Evolutionary conservation across 2,113 vertebrate genomes (phyloP).

Genomic region (Albula goreensis): DNA sequence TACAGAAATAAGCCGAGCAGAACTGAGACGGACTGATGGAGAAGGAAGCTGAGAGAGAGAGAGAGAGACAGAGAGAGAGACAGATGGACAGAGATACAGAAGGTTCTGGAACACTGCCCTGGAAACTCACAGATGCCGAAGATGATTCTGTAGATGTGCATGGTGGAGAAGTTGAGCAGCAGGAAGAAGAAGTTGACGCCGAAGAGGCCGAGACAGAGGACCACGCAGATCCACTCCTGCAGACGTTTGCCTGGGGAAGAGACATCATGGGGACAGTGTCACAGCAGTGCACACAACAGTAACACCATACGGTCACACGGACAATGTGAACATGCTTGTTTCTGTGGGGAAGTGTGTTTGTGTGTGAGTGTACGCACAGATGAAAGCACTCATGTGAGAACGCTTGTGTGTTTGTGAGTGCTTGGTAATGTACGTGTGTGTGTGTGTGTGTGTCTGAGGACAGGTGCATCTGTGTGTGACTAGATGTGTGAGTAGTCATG

Average conservation of each 20-base stretch:
- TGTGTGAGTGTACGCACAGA: neutral
- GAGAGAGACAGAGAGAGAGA: neutral
- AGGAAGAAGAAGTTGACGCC: constrained; percentile 63
- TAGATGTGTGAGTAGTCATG: neutral
- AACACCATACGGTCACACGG: constrained; percentile 4
- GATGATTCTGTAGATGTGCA: constrained; percentile 66
- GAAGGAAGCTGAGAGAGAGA: neutral
- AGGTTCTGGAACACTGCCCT: too few species aligned
- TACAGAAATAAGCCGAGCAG: neutral
- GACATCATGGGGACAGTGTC: neutral
- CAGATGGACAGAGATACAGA: neutral
- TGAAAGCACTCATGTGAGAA: neutral
- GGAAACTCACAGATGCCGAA: constrained; percentile 51
- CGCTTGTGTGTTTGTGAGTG: constrained; percentile 12
- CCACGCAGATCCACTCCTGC: constrained; percentile 64
- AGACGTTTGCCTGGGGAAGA: constrained; percentile 56
- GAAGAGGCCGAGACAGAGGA: constrained; percentile 66
- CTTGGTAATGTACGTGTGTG: neutral
- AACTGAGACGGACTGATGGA: neutral
- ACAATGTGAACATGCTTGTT: neutral
- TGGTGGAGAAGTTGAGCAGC: constrained; percentile 64
- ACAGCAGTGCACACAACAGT: too few species aligned
- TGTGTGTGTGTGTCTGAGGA: constrained; percentile 34
- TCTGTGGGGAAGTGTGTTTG: neutral
- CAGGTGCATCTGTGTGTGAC: neutral